Evolutionary conservation across 1,140 invertebrate genomes (phyloP).

Genomic region (Cryptotermes secundus): DNA sequence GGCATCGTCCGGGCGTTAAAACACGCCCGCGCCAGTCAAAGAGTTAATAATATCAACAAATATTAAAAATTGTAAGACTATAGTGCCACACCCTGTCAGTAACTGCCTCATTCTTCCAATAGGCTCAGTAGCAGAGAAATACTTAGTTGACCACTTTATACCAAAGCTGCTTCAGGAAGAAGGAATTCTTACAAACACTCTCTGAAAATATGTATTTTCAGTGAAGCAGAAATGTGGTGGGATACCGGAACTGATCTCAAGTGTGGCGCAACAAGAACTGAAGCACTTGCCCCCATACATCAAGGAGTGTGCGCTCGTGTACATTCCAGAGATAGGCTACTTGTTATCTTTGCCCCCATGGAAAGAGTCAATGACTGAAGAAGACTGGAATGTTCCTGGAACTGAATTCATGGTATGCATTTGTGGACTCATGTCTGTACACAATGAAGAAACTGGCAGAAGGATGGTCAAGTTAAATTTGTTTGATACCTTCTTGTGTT

Average conservation of each 20-base stretch:
- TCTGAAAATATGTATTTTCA: conserved; percentile 27
- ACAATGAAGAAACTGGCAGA: no score
- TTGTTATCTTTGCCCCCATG: conserved; percentile 68
- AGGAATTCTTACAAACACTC: no score
- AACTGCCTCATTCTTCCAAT: no score
- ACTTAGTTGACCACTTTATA: no score
- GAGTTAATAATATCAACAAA: no score
- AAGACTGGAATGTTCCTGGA: conserved; percentile 58
- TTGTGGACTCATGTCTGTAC: not conserved
- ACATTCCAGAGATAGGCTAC: conserved; percentile 80
- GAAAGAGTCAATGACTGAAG: conserved; percentile 52
- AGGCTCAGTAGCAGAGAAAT: no score
- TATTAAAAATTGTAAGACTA: no score
- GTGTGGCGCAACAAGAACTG: conserved; percentile 68
- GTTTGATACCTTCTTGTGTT: not conserved
- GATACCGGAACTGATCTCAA: conserved; percentile 60
- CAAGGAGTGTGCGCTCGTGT: conserved; percentile 71
- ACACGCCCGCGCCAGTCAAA: no score
- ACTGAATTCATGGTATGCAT: conserved; percentile 66
- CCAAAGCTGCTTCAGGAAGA: no score
- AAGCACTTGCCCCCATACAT: conserved; percentile 63
- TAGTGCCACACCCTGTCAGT: no score
- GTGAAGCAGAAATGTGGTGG: conserved; percentile 36
- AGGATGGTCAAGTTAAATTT: not conserved
- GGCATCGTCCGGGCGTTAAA: no score